phyloP scores from a whole-genome alignment of 2,888 invertebrate species.

The Volucella bombylans region DNA sequence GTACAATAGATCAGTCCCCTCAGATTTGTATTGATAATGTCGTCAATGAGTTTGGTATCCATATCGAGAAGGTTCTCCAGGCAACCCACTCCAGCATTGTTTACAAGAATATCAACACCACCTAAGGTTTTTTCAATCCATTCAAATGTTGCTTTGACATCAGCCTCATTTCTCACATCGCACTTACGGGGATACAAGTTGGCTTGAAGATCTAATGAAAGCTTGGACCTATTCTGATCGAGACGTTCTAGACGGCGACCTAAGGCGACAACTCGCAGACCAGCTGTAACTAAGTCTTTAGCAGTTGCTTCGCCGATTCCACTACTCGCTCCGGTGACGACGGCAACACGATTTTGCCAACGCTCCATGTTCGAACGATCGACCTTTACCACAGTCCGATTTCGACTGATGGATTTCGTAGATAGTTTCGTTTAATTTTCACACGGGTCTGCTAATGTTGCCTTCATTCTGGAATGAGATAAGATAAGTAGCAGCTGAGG shows the following conservation, averaged over 20 bases:
- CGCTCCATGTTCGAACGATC: constrained; percentile 76
- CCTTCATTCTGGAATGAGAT: too few relatives aligned
- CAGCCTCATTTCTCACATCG: constrained; percentile 84
- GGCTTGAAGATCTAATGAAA: constrained; percentile 75
- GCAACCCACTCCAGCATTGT: constrained; percentile 84
- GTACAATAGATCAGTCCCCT: constrained; percentile 83
- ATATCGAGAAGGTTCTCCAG: constrained; percentile 78
- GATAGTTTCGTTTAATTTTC: too few relatives aligned
- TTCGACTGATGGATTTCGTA: too few relatives aligned
- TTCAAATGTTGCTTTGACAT: constrained; percentile 84
- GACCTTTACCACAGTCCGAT: too few relatives aligned
- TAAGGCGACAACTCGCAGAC: constrained; percentile 84
- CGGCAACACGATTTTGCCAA: constrained; percentile 84
- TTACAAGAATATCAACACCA: constrained; percentile 85
- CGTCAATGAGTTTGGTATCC: constrained; percentile 75
- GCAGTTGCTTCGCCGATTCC: constrained; percentile 85
- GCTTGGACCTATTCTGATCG: constrained; percentile 75
- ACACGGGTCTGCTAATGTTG: too few relatives aligned
- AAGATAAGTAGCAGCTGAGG: too few relatives aligned
- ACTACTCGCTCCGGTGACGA: constrained; percentile 86
- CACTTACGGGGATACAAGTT: constrained; percentile 77
- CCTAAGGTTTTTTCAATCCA: constrained; percentile 84
- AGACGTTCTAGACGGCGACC: constrained; percentile 80
- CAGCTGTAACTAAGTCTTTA: constrained; percentile 82
- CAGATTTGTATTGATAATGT: constrained; percentile 83